Conservation (phyloP, 1,140 invertebrate genomes). For the Tetramorium simillimum region DNA sequence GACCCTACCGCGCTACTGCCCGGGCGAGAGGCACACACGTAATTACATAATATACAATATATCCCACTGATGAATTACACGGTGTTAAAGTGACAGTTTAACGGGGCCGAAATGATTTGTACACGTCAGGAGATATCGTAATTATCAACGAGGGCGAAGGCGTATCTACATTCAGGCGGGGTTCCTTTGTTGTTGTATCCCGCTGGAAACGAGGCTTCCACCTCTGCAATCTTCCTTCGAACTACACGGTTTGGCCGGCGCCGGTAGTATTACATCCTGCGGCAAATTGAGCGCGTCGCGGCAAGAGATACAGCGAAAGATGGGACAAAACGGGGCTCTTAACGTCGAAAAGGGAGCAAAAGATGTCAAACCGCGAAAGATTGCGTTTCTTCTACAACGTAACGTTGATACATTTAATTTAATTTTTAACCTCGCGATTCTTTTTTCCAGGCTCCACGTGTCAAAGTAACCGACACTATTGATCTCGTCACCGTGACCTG, state of each 20-base stretch:
- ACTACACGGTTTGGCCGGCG: constrained; percentile 29
- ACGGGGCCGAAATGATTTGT: constrained; percentile 57
- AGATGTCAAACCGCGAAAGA: background rate
- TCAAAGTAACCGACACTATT: background rate
- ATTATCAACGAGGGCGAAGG: constrained; percentile 48
- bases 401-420: background rate
- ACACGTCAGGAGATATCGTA: constrained; percentile 55
- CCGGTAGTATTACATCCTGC: constrained; percentile 49
- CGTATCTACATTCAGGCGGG: constrained; percentile 5
- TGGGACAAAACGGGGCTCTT: constrained; percentile 34
- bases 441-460: background rate
- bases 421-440: background rate
- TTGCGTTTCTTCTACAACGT: background rate
- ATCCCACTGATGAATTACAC: constrained; percentile 43
- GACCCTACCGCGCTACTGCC: background rate
- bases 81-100: constrained; percentile 55
- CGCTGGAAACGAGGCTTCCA: constrained; percentile 44
- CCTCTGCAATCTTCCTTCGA: constrained; percentile 41
- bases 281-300: constrained; percentile 50
- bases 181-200: constrained; percentile 45
- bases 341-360: background rate
- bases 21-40: background rate
- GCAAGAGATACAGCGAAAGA: constrained; percentile 11
- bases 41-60: constrained; percentile 52
- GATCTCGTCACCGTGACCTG: background rate